Conservation (phyloP, 2,888 invertebrate species). For the Macropis europaea region DNA sequence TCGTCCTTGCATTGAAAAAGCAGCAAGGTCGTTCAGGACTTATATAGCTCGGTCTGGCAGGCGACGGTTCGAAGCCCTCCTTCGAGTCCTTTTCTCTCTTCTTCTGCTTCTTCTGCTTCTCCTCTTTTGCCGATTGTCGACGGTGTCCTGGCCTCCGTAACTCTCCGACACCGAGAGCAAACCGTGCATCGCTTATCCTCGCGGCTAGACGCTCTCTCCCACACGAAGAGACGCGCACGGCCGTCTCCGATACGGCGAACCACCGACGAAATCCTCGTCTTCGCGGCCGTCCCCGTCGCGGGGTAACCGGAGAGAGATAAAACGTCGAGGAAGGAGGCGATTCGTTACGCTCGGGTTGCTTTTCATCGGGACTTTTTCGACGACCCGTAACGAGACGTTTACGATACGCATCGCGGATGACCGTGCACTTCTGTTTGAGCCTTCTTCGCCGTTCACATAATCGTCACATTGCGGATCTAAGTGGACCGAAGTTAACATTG, state of each 20-base stretch:
- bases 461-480: no score
- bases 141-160: conserved; percentile 37
- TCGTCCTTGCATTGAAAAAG: conserved; percentile 73
- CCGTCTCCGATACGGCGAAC: conserved; percentile 44
- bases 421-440: not conserved
- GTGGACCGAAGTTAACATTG: no score
- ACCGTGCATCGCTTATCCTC: conserved; percentile 54
- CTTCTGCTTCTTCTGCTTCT: not conserved
- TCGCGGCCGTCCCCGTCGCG: no score
- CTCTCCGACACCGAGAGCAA: conserved; percentile 28
- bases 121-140: not conserved
- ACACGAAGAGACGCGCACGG: no score
- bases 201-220: conserved; percentile 41
- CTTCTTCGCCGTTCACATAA: no score
- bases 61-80: conserved; percentile 51
- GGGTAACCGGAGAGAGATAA: conserved; percentile 42
- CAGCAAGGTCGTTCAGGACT: conserved; percentile 69
- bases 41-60: conserved; percentile 57
- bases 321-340: conserved; percentile 19
- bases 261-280: conserved; percentile 32
- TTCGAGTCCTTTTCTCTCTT: not conserved
- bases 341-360: conserved; percentile 21
- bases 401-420: conserved; percentile 13
- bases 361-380: conserved; percentile 19
- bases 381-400: conserved; percentile 26